Conservation (phyloP, 2,888 invertebrate genomes). For the Hymenopus coronatus region DNA sequence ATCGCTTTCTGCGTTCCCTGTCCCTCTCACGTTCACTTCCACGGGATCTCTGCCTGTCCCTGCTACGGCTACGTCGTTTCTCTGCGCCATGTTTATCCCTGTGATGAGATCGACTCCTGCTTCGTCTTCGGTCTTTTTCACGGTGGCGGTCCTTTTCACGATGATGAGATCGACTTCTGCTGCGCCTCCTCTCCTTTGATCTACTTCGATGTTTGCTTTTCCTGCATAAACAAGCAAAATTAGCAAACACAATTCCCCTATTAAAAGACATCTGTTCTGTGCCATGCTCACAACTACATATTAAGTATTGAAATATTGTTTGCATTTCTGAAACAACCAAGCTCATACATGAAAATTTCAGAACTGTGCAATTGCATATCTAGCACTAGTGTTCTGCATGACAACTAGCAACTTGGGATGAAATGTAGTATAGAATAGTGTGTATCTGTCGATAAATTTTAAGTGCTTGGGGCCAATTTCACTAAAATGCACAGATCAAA, state of each 20-base stretch:
- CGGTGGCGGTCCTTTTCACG: constrained; percentile 43
- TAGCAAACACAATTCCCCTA: background rate
- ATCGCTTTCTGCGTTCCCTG: constrained; percentile 41
- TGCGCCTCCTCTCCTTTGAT: constrained; percentile 53
- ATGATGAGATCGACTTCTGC: constrained; percentile 43
- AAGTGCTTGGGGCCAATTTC: too few relatives aligned
- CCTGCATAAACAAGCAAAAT: constrained; percentile 37
- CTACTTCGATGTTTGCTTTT: constrained; percentile 48
- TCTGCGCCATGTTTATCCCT: constrained; percentile 36
- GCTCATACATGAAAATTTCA: too few relatives aligned
- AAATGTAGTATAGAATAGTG: too few relatives aligned
- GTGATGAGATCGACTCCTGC: constrained; percentile 41
- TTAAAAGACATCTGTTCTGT: background rate
- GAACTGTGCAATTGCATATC: too few relatives aligned
- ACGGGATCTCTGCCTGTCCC: constrained; percentile 44
- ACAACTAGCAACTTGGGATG: too few relatives aligned
- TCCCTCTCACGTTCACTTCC: constrained; percentile 48
- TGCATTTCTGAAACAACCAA: background rate
- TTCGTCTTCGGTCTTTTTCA: constrained; percentile 39
- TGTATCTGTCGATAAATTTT: too few relatives aligned
- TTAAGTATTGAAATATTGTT: background rate
- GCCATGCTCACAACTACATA: background rate
- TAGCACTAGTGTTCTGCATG: too few relatives aligned
- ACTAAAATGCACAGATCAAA: too few relatives aligned
- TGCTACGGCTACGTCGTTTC: constrained; percentile 44